These are phyloP conservation scores for Cosmopolites sordidus DNA, from an alignment of 2,888 invertebrate genomes.

Conservation along the genomic window DNA sequence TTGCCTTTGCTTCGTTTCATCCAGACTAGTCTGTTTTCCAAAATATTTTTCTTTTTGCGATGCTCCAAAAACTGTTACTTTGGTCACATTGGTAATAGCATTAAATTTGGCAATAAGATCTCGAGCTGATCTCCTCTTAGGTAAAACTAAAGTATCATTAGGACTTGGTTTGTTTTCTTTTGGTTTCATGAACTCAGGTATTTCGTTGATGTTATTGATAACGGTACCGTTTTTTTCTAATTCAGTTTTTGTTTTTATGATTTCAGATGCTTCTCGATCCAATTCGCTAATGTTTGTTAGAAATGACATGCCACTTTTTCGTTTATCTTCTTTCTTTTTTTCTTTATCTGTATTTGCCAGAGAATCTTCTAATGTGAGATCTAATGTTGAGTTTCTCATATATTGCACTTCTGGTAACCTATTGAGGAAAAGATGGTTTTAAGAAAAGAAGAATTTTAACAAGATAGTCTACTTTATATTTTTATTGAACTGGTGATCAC, in stretches of 20 bases:
- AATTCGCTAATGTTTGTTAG: constrained; percentile 74
- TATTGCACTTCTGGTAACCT: constrained; percentile 54
- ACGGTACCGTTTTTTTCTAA: constrained; percentile 27
- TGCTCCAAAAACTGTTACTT: constrained; percentile 51
- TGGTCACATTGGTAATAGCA: constrained; percentile 56
- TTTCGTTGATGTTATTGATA: constrained; percentile 34
- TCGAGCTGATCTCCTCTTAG: constrained; percentile 46
- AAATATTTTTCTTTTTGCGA: constrained; percentile 40
- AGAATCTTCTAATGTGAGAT: constrained; percentile 35
- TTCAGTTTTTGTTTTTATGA: constrained; percentile 53
- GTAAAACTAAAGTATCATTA: constrained; percentile 40
- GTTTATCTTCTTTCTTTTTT: constrained; percentile 48
- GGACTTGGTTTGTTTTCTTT: constrained; percentile 36
- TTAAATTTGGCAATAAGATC: constrained; percentile 62
- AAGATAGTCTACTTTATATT: too few relatives aligned
- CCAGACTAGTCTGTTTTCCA: constrained; percentile 37
- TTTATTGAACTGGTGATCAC: too few relatives aligned
- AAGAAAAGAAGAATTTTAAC: too few relatives aligned
- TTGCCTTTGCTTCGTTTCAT: constrained; percentile 35
- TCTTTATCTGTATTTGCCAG: constrained; percentile 24
- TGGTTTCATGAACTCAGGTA: constrained; percentile 47
- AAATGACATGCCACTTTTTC: constrained; percentile 57
- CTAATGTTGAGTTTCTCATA: constrained; percentile 49
- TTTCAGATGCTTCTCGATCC: constrained; percentile 73
- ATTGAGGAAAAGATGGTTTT: background rate